These are phyloP conservation scores for Heteractis magnifica DNA, from an alignment of 92 coral and sea anemone species.

Conservation along the genomic window DNA sequence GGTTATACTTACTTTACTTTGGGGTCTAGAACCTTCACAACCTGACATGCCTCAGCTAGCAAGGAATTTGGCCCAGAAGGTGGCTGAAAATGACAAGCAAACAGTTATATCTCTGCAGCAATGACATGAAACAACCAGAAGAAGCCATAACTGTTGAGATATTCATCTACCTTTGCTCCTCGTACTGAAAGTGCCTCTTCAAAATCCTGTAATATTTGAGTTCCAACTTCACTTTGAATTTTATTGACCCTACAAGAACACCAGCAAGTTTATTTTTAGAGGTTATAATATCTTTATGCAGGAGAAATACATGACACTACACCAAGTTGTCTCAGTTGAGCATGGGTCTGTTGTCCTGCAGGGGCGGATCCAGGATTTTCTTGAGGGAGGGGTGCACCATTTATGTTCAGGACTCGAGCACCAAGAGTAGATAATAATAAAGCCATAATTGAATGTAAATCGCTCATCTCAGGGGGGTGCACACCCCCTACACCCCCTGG, in stretches of 20 bases:
- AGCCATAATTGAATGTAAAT: no score
- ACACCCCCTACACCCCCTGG: no score
- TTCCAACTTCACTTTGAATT: conserved; percentile 95
- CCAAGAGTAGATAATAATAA: no score
- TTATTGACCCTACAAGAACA: conserved; percentile 72
- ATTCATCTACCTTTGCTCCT: conserved; percentile 75
- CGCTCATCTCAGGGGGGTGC: no score
- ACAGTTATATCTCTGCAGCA: neutral
- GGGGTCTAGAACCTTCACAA: conserved; percentile 87
- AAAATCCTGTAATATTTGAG: conserved; percentile 92
- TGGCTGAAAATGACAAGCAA: conserved; percentile 57
- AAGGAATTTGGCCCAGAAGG: conserved; percentile 94
- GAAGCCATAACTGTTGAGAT: neutral
- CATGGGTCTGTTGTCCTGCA: no score
- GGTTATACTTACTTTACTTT: conserved; percentile 80
- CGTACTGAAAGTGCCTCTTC: conserved; percentile 93
- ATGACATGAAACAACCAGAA: conserved; percentile 1
- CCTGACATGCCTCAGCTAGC: conserved; percentile 96
- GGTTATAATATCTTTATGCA: no score
- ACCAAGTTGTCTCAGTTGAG: no score
- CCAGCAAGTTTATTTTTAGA: neutral
- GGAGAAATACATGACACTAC: no score
- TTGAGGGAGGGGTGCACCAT: no score
- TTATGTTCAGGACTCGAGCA: no score
- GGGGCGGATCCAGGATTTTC: no score